Conservation (phyloP, 2,797 vertebrate species). For the Sarcoramphus papa region DNA sequence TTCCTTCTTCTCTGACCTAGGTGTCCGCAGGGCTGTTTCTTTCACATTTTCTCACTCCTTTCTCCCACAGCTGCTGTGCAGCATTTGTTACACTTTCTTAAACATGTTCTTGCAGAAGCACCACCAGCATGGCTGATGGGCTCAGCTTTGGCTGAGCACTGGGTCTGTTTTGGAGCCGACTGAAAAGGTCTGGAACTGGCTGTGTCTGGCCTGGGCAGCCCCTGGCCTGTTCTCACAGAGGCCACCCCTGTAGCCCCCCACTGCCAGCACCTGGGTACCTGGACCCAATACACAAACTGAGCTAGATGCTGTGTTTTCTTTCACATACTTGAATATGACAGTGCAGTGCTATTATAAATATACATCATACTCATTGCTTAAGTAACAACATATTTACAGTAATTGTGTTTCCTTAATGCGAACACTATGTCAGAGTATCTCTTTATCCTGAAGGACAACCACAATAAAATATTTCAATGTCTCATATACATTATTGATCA, state of each 20-base stretch:
- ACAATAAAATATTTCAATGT: background rate
- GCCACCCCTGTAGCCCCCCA: background rate
- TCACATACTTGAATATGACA: background rate
- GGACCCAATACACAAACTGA: background rate
- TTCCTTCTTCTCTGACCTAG: background rate
- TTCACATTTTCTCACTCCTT: background rate
- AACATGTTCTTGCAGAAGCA: background rate
- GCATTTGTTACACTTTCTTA: background rate
- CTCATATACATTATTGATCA: background rate
- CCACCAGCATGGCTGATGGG: too few relatives aligned
- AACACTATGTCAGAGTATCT: background rate
- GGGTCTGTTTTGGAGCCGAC: background rate
- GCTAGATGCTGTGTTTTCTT: background rate
- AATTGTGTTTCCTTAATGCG: background rate
- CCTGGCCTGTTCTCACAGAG: background rate
- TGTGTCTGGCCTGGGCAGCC: rapidly evolving
- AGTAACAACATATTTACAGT: background rate
- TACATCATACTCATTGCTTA: background rate
- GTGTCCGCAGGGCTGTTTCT: background rate
- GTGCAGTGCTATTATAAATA: background rate
- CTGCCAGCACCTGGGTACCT: background rate
- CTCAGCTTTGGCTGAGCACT: background rate
- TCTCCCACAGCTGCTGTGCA: background rate
- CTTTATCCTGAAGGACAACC: background rate
- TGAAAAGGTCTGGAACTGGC: background rate